Conservation (phyloP, 92 coral and sea anemone genomes). For the Phenganax marumi region DNA sequence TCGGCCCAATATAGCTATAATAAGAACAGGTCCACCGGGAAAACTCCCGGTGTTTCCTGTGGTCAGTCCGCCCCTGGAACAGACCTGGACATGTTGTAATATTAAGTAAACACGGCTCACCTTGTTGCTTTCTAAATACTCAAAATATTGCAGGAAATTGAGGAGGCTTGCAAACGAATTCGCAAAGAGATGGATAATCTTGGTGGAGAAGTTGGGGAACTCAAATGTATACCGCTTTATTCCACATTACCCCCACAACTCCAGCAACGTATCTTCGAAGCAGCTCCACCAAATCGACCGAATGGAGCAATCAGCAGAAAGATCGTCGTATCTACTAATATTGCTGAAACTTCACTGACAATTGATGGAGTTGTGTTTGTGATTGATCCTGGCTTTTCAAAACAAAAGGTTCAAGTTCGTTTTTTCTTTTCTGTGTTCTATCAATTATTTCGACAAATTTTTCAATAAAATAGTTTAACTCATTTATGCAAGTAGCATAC, state of each 20-base stretch:
- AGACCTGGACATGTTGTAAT: too few relatives aligned
- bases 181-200: slow-evolving; percentile 84
- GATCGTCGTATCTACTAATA: slow-evolving; percentile 93
- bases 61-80: too few relatives aligned
- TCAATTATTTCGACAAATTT: background rate
- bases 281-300: slow-evolving; percentile 86
- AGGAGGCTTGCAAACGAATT: slow-evolving; percentile 94
- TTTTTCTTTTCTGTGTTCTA: too few relatives aligned
- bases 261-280: slow-evolving; percentile 93
- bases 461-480: background rate
- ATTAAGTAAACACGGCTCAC: background rate
- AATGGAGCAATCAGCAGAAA: slow-evolving; percentile 97
- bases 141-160: slow-evolving; percentile 72
- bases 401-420: slow-evolving; percentile 77
- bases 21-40: too few relatives aligned
- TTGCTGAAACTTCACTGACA: slow-evolving; percentile 95
- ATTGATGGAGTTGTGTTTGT: slow-evolving; percentile 99
- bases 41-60: too few relatives aligned
- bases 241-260: slow-evolving; percentile 90
- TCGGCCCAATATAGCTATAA: too few relatives aligned
- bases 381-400: slow-evolving; percentile 98
- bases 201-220: slow-evolving; percentile 92
- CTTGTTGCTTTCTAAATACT: too few relatives aligned
- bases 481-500: background rate
- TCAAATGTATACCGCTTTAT: slow-evolving; percentile 87